Percentiles rank a stretch among this genome's conserved stretches.
Evolutionary conservation across 2,113 vertebrate genomes (phyloP).

Genomic region (Dasyurus viverrinus): DNA sequence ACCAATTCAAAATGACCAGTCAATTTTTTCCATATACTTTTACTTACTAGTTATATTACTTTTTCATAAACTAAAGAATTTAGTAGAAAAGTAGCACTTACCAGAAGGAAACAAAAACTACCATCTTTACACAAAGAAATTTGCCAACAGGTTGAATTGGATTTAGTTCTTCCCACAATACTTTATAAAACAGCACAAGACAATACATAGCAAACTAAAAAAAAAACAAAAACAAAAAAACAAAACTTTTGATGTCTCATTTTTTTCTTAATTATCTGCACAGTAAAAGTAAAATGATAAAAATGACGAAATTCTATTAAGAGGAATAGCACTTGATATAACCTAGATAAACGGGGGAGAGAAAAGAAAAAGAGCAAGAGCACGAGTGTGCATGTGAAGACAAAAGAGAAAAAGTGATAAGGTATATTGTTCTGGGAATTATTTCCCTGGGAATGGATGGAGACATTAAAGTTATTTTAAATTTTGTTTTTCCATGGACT

Average conservation of each 20-base stretch:
- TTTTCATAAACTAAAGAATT: conserved; percentile 53
- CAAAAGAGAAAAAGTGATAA: not conserved
- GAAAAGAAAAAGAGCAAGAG: not conserved
- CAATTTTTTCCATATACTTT: not conserved
- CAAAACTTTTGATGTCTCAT: not conserved
- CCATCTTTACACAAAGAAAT: conserved; percentile 98
- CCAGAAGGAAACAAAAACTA: conserved; percentile 99
- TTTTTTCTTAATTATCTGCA: not conserved
- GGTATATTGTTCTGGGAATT: not conserved
- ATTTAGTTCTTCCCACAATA: conserved; percentile 93
- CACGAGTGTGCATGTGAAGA: not conserved
- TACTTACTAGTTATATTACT: conserved; percentile 23
- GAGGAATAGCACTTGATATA: not conserved
- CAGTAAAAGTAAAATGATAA: not conserved
- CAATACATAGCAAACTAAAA: conserved; percentile 99
- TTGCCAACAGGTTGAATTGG: conserved; percentile 98
- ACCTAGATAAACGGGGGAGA: conserved; percentile 8
- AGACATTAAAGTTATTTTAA: not conserved
- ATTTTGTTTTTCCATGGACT: conserved; percentile 32
- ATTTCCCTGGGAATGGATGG: not conserved
- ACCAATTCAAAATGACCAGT: not conserved
- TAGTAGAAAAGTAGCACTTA: conserved; percentile 81
- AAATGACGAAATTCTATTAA: not conserved
- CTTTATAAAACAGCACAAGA: conserved; percentile 96
- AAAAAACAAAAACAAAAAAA: conserved; percentile 50